phyloP scores from a whole-genome alignment of 2,113 vertebrate genomes.

The Oncorhynchus mykiss region DNA sequence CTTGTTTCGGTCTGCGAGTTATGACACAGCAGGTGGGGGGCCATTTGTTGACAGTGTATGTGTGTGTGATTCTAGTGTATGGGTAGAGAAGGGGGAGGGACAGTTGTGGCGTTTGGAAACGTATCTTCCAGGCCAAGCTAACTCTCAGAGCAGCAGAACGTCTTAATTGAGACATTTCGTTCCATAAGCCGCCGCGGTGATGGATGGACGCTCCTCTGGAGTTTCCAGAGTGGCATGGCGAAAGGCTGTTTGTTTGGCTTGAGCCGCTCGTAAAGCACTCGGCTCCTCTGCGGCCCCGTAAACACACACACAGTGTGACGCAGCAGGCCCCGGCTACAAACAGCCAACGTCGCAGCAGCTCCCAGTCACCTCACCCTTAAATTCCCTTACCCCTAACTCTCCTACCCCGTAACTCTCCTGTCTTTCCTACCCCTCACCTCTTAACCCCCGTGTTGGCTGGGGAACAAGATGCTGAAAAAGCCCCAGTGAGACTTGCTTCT shows the following conservation, averaged over 20 bases:
- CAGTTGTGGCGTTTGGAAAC: too few relatives aligned
- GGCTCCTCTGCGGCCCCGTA: background rate
- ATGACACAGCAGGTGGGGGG: slow-evolving; percentile 60
- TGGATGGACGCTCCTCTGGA: slow-evolving; percentile 35
- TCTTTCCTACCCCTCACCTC: background rate
- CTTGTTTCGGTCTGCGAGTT: slow-evolving; percentile 33
- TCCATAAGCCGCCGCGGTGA: slow-evolving; percentile 14
- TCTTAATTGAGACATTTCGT: background rate
- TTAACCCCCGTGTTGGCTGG: background rate
- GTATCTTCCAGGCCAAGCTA: background rate
- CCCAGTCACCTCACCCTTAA: background rate
- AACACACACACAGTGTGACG: slow-evolving; percentile 4
- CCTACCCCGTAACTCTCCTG: too few relatives aligned
- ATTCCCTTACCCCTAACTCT: background rate
- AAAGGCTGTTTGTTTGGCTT: slow-evolving; percentile 27
- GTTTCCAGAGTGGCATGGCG: slow-evolving; percentile 33
- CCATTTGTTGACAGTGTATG: slow-evolving; percentile 45
- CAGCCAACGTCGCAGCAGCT: background rate
- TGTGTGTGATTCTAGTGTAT: background rate
- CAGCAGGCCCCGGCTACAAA: background rate
- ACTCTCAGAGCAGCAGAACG: background rate
- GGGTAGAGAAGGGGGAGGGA: background rate
- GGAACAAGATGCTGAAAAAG: too few relatives aligned
- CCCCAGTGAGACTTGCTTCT: too few relatives aligned
- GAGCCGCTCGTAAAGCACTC: slow-evolving; percentile 21